Evolutionary conservation across 1,140 invertebrate species (phyloP).

Genomic region (Anastrepha obliqua): DNA sequence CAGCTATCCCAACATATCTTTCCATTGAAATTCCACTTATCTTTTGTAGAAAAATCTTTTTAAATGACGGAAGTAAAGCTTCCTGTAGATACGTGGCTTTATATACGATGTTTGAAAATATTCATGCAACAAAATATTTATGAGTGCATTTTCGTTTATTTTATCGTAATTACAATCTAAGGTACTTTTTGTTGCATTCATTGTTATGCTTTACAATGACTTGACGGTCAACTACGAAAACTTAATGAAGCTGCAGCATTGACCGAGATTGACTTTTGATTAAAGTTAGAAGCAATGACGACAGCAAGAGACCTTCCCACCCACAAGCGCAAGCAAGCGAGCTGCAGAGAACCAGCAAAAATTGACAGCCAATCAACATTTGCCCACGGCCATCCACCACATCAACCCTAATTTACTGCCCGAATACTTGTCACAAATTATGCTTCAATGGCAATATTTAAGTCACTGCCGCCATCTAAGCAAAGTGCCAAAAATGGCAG

Average conservation of each 20-base stretch:
- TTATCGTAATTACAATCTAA: slow-evolving; percentile 46
- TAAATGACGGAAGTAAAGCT: too few species aligned
- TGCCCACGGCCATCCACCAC: slow-evolving; percentile 19
- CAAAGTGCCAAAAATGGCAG: slow-evolving; percentile 32
- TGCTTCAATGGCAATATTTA: slow-evolving; percentile 16
- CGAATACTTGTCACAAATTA: slow-evolving; percentile 41
- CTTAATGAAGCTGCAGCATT: slow-evolving; percentile 47
- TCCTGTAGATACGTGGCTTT: too few species aligned
- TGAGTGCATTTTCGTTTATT: slow-evolving; percentile 4
- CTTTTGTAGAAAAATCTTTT: too few species aligned
- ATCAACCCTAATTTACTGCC: background rate
- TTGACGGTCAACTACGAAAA: slow-evolving; percentile 36
- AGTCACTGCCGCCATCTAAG: background rate
- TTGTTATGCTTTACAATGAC: background rate
- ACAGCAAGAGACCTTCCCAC: slow-evolving; percentile 41
- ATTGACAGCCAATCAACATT: slow-evolving; percentile 40
- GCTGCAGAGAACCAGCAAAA: background rate
- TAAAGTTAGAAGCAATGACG: slow-evolving; percentile 45
- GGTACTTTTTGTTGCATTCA: background rate
- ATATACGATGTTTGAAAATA: too few species aligned
- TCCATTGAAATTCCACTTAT: too few species aligned
- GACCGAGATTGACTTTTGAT: slow-evolving; percentile 52
- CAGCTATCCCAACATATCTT: too few species aligned
- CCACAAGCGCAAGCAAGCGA: background rate
- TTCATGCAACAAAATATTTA: background rate